These are phyloP conservation scores for Papilio xuthus DNA, from an alignment of 1,140 invertebrate genomes.

Conservation along the genomic window DNA sequence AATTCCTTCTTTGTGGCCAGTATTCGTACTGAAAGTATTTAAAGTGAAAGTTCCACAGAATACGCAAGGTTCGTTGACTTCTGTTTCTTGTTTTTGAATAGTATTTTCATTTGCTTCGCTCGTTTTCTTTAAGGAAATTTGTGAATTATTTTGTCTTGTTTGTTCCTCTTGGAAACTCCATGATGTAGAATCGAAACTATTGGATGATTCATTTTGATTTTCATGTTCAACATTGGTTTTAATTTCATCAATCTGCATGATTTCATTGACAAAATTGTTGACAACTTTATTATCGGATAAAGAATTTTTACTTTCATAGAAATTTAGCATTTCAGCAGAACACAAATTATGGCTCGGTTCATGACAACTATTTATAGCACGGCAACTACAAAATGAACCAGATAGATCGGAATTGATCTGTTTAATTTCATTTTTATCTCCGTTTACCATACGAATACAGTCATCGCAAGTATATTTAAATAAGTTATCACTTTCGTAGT, in stretches of 20 bases:
- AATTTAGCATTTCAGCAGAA: not conserved
- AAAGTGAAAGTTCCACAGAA: constrained; percentile 16
- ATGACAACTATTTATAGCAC: not conserved
- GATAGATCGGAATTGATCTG: not conserved
- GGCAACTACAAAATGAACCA: not conserved
- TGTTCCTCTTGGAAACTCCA: constrained; percentile 20
- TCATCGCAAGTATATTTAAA: not conserved
- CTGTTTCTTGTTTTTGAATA: not conserved
- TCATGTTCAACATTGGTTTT: not conserved
- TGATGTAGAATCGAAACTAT: not conserved
- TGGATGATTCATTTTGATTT: not conserved
- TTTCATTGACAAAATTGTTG: constrained; percentile 13
- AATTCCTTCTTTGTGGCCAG: not conserved
- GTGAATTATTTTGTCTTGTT: not conserved
- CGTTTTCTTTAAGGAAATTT: not conserved
- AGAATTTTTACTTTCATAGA: not conserved
- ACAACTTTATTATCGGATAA: not conserved
- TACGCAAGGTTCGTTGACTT: not conserved
- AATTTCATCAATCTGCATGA: constrained; percentile 27
- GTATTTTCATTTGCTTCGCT: not conserved
- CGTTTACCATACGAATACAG: not conserved
- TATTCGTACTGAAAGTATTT: constrained; percentile 3
- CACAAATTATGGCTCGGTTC: not conserved
- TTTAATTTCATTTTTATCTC: not conserved
- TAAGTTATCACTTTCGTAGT: not conserved